Evolutionary conservation across 2,888 invertebrate species (phyloP), one percentile per base, ranked within the genome.

Genomic region (Apodemia hepburni): DNA sequence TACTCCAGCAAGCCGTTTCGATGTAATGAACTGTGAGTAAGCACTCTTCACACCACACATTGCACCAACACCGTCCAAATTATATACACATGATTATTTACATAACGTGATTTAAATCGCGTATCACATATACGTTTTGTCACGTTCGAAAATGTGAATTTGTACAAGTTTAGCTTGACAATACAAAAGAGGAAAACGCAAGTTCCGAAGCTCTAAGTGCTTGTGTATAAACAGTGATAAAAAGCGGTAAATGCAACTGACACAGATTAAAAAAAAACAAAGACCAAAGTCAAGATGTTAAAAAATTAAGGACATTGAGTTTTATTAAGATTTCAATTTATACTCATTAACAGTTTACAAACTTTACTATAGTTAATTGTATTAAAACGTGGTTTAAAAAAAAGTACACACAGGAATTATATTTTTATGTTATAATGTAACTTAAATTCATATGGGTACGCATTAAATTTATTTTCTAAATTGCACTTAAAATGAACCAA

Each of bases 1-100:
- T 72, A 74, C 68, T 72, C 75, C 76, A 68, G 68, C 64, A 73
- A 75, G 76, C 77, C 69, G 70, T 71, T 69, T 69, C 74, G 70
- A 71, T 71, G 72, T 69, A 66, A 66, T 62, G 75, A 73, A 71
- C 73, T 70, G 75, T 76, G 78, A 77, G 64, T 75, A 80, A 79
- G 79, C 78, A 66, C 64, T 71, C 60, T 74, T 75, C 73, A 78
- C 77, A 78, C 75, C 75, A 76, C 78, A 76, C 75, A 71, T 70
- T 61, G 73, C 76, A 78, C 80, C 80, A 66, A 74, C 76, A 78
- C 80, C 73, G 61, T 65, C 66, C 63, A 65, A 65, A 67, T 64
- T 72, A 73, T 73, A 59, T 74, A 72, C 71, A 74, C 68, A 59
- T 65, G 62, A 67, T 68, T 69, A 71, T 65, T 66, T 71, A 70